Evolutionary conservation across 1,140 invertebrate genomes (phyloP).

Genomic region (Bicyclus anynana): DNA sequence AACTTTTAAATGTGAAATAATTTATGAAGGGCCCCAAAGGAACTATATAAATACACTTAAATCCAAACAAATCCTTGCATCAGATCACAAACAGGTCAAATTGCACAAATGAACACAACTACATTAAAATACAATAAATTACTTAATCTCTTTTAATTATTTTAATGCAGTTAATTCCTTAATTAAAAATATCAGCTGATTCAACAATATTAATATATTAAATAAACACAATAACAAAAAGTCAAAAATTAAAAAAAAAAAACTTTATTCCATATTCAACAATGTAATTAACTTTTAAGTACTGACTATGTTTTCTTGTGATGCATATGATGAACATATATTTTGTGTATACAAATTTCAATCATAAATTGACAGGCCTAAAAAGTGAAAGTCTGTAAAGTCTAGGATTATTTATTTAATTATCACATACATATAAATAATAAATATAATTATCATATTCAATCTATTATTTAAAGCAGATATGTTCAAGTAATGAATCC

Average conservation of each 20-base stretch:
- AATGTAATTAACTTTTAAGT: constrained; percentile 21
- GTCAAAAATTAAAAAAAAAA: constrained; percentile 64
- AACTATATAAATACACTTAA: constrained; percentile 72
- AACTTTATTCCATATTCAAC: constrained; percentile 41
- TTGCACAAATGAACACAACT: constrained; percentile 65
- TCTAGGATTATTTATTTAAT: no score
- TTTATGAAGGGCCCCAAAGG: no score
- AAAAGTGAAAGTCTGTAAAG: no score
- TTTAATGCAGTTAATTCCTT: constrained; percentile 56
- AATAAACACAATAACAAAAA: constrained; percentile 69
- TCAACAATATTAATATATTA: constrained; percentile 55
- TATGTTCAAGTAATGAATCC: no score
- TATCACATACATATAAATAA: no score
- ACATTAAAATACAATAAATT: constrained; percentile 66
- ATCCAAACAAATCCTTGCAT: constrained; percentile 62
- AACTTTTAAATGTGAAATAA: no score
- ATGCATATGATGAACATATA: no score
- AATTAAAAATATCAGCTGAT: constrained; percentile 72
- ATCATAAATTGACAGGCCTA: no score
- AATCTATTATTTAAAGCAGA: no score
- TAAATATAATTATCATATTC: no score
- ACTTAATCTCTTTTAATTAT: constrained; percentile 55
- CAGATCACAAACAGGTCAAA: constrained; percentile 72
- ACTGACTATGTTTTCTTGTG: background rate
- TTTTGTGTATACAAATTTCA: no score